Percentiles rank a stretch among this genome's conserved stretches.
These are phyloP conservation scores for Drosophila yakuba DNA, from an alignment of 1,140 invertebrate genomes.

Conservation along the genomic window DNA sequence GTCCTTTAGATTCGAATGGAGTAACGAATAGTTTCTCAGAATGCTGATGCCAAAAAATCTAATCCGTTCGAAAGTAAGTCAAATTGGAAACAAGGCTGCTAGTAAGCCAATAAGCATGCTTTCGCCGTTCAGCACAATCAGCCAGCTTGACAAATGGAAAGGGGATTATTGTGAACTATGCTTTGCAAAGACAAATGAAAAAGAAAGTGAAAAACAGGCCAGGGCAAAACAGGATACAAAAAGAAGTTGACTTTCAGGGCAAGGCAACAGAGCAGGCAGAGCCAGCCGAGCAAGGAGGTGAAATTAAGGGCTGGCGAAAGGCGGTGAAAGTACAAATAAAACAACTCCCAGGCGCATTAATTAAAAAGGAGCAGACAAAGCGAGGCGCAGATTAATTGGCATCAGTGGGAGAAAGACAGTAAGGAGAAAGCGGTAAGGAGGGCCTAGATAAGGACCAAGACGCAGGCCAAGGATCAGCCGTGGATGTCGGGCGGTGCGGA, in stretches of 20 bases:
- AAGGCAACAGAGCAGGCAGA: not conserved
- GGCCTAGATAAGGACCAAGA: slow-evolving; percentile 31
- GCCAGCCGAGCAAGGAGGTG: not conserved
- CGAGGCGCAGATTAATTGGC: slow-evolving; percentile 80
- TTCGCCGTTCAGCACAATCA: slow-evolving; percentile 15
- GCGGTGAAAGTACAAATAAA: slow-evolving; percentile 33
- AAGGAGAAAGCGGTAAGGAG: slow-evolving; percentile 3
- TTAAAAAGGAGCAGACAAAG: slow-evolving; percentile 81
- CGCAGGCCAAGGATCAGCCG: slow-evolving; percentile 21
- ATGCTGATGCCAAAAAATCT: not conserved
- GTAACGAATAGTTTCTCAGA: not conserved
- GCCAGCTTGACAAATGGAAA: slow-evolving; percentile 19
- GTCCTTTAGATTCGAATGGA: not conserved
- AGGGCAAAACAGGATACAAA: slow-evolving; percentile 2
- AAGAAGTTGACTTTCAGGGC: slow-evolving; percentile 9
- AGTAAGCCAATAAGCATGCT: slow-evolving; percentile 14
- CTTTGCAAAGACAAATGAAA: slow-evolving; percentile 7
- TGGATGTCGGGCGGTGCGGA: not conserved
- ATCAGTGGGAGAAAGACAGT: slow-evolving; percentile 62
- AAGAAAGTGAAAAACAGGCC: not conserved
- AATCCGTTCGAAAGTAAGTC: slow-evolving; percentile 2
- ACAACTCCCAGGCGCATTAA: slow-evolving; percentile 75
- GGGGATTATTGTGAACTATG: slow-evolving; percentile 32
- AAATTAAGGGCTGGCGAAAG: not conserved
- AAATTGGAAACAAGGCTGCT: not conserved